Evolutionary conservation across 2,113 vertebrate genomes (phyloP), one percentile per base, ranked within the genome.

Genomic region (Callocephalon fimbriatum): DNA sequence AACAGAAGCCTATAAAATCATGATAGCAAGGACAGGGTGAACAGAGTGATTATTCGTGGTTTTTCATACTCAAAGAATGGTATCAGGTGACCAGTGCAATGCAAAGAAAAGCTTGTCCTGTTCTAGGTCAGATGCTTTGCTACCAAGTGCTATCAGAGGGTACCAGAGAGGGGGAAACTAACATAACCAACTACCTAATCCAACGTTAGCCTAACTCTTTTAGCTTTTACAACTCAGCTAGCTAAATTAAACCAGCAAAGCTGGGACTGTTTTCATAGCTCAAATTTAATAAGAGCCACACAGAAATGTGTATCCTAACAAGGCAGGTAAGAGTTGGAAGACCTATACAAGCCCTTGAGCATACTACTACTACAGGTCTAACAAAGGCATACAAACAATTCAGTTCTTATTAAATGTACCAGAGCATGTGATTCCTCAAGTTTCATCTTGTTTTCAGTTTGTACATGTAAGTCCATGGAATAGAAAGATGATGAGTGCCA

Each of bases 351-450:
- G 12, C 15, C 31, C 48, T 45, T 73, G 32, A 86, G n/a, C 29
- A n/a, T 35, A 27, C 42, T 29, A 31, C 32, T 32, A 27, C 47
- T 32, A 26, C 35, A 20, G 51, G 13, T 84, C 53, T 93, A 67
- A 67, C 29, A 58, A 67, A 85, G 26, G 35, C 48, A 67, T 42
- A 21, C 21, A 88, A 85, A 50, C 11, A 42, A 32, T 26, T n/a
- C 25, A 54, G 37, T 67, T 71, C 32, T 61, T 91, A 22, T 48
- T 70, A 70, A 70, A 79, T 16, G 8, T 66, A 18, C 12, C 45
- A 48, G 44, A 61, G 18, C 19, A 86, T 0, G 0, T 70, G 37
- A 66, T 53, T 47, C 21, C 40, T 80, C 12, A 2, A 2, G 31
- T 58, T 93, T 86, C 11, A n/a, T 77, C 93, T 85, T 80, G 10